Evolutionary conservation across 2,113 vertebrate species (phyloP).

Genomic region (Puffinus mauretanicus): DNA sequence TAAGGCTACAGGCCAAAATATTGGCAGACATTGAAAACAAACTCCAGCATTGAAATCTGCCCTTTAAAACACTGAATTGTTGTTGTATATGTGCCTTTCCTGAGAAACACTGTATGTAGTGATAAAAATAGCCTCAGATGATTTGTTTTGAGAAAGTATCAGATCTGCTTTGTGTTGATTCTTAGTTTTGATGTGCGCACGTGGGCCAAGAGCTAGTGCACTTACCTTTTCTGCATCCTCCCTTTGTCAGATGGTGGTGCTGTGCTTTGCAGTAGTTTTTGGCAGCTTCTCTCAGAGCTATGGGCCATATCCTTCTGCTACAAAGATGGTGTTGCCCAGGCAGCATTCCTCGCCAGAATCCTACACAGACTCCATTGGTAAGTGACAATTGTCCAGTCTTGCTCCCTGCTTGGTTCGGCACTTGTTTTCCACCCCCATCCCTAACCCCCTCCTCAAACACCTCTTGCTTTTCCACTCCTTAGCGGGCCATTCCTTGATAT

Average conservation of each 20-base stretch:
- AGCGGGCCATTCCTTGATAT: not conserved
- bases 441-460: not conserved
- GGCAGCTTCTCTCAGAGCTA: conserved; percentile 90
- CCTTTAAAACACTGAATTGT: not conserved
- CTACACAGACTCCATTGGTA: conserved; percentile 85
- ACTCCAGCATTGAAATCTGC: not conserved
- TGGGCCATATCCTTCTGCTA: conserved; percentile 81
- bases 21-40: not conserved
- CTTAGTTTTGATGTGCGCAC: not conserved
- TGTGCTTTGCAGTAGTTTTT: conserved; percentile 91
- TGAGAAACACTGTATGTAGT: not conserved
- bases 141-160: not conserved
- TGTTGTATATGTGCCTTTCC: not conserved
- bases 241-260: conserved; percentile 82
- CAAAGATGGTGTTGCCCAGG: conserved; percentile 81
- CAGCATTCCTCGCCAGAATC: conserved; percentile 82
- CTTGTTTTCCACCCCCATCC: not conserved
- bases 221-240: not conserved
- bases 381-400: conserved; percentile 52
- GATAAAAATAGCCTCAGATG: not conserved
- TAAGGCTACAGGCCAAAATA: not conserved
- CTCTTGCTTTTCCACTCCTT: not conserved
- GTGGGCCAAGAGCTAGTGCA: not conserved
- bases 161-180: not conserved
- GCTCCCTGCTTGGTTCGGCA: not conserved